These are phyloP conservation scores for Parapsyche elsis DNA, from an alignment of 1,140 invertebrate genomes.

Conservation along the genomic window DNA sequence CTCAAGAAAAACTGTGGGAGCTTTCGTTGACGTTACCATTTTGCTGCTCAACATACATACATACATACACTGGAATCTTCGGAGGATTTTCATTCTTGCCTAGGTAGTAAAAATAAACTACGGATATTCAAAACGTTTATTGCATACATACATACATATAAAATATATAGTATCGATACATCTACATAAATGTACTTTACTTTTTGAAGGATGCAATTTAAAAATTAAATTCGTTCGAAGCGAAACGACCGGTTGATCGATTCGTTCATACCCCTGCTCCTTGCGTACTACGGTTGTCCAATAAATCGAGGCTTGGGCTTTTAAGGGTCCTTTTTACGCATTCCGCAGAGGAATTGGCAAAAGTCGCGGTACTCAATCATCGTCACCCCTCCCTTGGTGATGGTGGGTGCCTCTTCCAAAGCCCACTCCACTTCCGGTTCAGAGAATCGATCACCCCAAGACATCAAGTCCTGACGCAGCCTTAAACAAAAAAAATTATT, in stretches of 20 bases:
- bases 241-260: neutral
- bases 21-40: too few species aligned
- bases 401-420: constrained; percentile 71
- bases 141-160: too few species aligned
- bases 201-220: too few species aligned
- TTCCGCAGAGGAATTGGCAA: constrained; percentile 70
- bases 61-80: too few species aligned
- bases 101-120: too few species aligned
- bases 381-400: constrained; percentile 64
- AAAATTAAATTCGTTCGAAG: too few species aligned
- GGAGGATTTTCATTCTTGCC: too few species aligned
- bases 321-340: constrained; percentile 62
- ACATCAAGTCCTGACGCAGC: constrained; percentile 71
- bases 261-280: neutral
- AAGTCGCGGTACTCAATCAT: constrained; percentile 73
- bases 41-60: too few species aligned
- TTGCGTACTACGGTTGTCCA: neutral
- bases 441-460: constrained; percentile 71
- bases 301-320: neutral
- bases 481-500: constrained; percentile 58
- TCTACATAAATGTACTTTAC: too few species aligned
- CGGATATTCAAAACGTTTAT: too few species aligned
- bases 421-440: constrained; percentile 70
- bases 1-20: too few species aligned
- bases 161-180: too few species aligned